Percentiles rank a stretch among this genome's conserved stretches.
Evolutionary conservation across 2,113 vertebrate genomes (phyloP).

Genomic region (Leptobrachium leishanense): DNA sequence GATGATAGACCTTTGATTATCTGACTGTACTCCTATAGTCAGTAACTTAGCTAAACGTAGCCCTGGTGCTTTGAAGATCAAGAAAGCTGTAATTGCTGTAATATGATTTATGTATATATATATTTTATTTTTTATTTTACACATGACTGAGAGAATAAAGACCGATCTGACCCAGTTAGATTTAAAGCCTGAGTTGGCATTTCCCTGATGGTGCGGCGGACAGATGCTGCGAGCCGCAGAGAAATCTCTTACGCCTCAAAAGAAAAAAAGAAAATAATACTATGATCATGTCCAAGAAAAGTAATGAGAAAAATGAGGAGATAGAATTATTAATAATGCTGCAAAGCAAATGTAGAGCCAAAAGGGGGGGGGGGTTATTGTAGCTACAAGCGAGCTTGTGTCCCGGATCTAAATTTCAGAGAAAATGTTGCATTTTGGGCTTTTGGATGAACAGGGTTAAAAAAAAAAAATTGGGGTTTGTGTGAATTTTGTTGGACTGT

Average conservation of each 20-base stretch:
- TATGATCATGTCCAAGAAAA: slow-evolving; percentile 2
- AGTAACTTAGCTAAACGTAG: slow-evolving; percentile 3
- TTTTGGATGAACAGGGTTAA: no score
- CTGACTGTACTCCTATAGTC: background rate
- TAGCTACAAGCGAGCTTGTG: no score
- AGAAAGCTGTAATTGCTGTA: slow-evolving; percentile 25
- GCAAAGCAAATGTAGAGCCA: no score
- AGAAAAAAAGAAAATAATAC: background rate
- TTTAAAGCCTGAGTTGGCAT: slow-evolving; percentile 13
- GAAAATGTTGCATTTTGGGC: no score
- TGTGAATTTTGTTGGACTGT: no score
- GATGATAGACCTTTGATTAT: background rate
- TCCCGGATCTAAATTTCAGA: no score
- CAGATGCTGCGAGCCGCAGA: slow-evolving; percentile 9
- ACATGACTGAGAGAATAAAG: slow-evolving; percentile 23
- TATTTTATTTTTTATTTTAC: background rate
- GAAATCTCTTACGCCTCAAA: slow-evolving; percentile 13
- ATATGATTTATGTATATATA: slow-evolving; percentile 24
- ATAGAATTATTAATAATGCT: no score
- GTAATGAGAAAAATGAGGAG: slow-evolving; percentile 15
- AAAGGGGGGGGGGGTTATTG: no score
- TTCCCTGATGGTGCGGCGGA: slow-evolving; percentile 14
- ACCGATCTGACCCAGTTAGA: slow-evolving; percentile 19
- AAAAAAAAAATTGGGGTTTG: no score
- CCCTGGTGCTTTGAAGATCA: slow-evolving; percentile 22